Conservation (phyloP, 2,113 vertebrate species). For the Turnix velox region DNA sequence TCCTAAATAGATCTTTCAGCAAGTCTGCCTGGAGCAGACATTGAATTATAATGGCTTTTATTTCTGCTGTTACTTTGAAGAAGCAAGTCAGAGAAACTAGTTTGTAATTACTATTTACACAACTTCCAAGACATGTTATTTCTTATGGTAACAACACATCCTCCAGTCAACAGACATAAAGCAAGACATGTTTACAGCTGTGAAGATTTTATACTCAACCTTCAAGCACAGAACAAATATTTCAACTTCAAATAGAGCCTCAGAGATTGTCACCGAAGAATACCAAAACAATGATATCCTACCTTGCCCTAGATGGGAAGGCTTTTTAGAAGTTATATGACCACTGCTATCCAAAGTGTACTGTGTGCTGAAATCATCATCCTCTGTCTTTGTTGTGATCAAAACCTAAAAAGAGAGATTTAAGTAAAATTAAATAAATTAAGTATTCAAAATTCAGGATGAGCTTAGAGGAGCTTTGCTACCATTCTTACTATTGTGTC, state of each 20-base stretch:
- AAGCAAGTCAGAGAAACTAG: background rate
- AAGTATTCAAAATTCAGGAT: background rate
- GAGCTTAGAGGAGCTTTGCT: background rate
- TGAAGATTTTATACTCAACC: background rate
- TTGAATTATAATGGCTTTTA: background rate
- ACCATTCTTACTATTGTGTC: background rate
- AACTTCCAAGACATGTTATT: background rate
- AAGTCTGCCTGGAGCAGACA: background rate
- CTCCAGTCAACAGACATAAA: background rate
- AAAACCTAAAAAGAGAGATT: constrained; percentile 74
- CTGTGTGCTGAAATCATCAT: constrained; percentile 81
- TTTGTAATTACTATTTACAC: background rate
- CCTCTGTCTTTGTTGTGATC: constrained; percentile 87
- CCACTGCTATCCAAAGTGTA: constrained; percentile 85
- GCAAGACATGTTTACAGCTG: background rate
- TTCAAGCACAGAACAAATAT: background rate
- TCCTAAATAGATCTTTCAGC: background rate
- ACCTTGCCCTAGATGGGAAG: constrained; percentile 93
- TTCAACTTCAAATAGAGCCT: background rate
- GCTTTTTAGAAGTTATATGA: constrained; percentile 82
- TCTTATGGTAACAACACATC: background rate
- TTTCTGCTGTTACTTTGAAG: background rate
- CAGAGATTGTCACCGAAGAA: background rate
- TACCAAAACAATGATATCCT: background rate
- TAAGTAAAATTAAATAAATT: background rate